Evolutionary conservation across 2,797 vertebrate genomes (phyloP).

Genomic region (Pangasius sanitwongsei): DNA sequence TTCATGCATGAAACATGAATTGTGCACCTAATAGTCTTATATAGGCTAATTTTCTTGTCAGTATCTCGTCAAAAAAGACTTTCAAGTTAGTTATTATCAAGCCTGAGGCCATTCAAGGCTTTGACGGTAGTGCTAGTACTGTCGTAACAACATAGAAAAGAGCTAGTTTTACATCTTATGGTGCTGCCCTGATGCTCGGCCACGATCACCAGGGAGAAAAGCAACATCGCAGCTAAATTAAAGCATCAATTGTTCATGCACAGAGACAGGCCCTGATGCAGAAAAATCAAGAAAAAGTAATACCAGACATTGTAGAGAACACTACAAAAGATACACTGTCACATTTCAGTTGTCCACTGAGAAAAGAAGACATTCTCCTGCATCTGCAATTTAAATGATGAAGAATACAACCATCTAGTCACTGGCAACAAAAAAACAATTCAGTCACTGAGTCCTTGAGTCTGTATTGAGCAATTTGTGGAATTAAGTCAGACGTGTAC

Average conservation of each 20-base stretch:
- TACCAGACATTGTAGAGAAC: neutral
- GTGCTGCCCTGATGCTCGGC: neutral
- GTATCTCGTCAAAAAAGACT: neutral
- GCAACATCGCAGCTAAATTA: neutral
- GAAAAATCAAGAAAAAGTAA: neutral
- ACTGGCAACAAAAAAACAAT: neutral
- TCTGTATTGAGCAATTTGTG: neutral
- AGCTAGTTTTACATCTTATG: slow-evolving; percentile 4
- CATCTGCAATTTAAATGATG: slow-evolving; percentile 12
- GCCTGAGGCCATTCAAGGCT: neutral
- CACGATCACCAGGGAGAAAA: neutral
- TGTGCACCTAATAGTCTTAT: neutral
- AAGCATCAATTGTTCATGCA: slow-evolving; percentile 5
- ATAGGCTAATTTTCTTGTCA: neutral
- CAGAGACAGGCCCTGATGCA: neutral
- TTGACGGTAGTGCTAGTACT: neutral
- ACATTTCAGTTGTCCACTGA: neutral
- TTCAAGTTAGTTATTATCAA: neutral
- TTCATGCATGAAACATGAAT: neutral
- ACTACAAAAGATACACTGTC: slow-evolving; percentile 7
- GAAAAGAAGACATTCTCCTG: neutral
- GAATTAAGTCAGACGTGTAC: neutral
- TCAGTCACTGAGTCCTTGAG: neutral
- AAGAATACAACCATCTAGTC: neutral
- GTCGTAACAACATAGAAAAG: neutral